A percentile compares a stretch with the other conserved stretches of the same genome.
Conservation (phyloP, 2,888 invertebrate genomes). For the Cyclophora albipunctata region DNA sequence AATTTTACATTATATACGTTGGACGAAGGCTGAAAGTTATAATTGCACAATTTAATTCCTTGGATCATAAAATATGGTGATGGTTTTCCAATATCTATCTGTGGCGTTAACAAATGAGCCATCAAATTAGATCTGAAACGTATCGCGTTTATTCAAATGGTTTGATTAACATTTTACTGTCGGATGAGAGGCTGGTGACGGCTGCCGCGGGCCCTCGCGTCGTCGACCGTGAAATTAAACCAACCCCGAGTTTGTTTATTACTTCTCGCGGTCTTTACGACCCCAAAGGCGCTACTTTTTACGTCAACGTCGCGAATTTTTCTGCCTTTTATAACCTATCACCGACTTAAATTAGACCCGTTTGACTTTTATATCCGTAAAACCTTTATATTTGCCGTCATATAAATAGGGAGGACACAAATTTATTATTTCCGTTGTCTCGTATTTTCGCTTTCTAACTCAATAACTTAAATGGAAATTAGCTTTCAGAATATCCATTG, state of each 20-base stretch:
- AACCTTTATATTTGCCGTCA: too few relatives aligned
- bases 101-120: too few relatives aligned
- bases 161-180: constrained; percentile 3
- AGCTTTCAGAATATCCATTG: background rate
- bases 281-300: constrained; percentile 4
- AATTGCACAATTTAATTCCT: too few relatives aligned
- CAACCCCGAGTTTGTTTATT: constrained; percentile 15
- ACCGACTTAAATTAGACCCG: too few relatives aligned
- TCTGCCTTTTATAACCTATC: constrained; percentile 2
- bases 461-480: background rate
- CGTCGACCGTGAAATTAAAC: constrained; percentile 24
- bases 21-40: too few relatives aligned
- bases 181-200: background rate
- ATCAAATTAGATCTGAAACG: too few relatives aligned
- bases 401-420: too few relatives aligned
- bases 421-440: too few relatives aligned
- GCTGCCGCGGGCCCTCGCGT: constrained; percentile 6
- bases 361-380: background rate
- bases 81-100: background rate
- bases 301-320: constrained; percentile 11
- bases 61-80: too few relatives aligned
- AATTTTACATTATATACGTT: too few relatives aligned
- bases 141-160: constrained; percentile 7
- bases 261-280: constrained; percentile 8
- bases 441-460: too few relatives aligned